Percentiles rank a stretch among this genome's conserved stretches.
Conservation (phyloP, 1,140 invertebrate genomes). For the Lepidurus apus region DNA sequence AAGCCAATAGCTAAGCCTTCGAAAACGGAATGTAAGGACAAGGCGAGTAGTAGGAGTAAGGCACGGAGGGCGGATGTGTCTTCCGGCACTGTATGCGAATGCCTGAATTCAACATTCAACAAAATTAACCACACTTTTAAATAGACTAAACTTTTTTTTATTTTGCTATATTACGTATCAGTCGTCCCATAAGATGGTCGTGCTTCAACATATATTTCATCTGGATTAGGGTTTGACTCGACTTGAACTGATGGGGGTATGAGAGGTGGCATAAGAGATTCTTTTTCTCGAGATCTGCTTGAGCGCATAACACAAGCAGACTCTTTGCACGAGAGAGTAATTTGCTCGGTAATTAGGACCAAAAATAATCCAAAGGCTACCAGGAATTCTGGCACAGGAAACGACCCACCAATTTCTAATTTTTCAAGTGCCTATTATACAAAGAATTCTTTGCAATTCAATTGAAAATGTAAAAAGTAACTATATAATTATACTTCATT, state of each 20-base stretch:
- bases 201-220: not conserved
- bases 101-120: not conserved
- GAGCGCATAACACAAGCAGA: not conserved
- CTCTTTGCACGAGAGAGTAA: slow-evolving; percentile 44
- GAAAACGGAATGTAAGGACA: slow-evolving; percentile 54
- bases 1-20: slow-evolving; percentile 56
- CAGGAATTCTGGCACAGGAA: slow-evolving; percentile 54
- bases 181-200: not conserved
- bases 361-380: slow-evolving; percentile 54
- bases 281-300: slow-evolving; percentile 13
- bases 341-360: slow-evolving; percentile 55
- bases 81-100: slow-evolving; percentile 25
- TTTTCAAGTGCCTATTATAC: slow-evolving; percentile 35
- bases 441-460: not conserved
- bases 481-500: slow-evolving; percentile 38
- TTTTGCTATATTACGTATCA: not conserved
- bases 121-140: not conserved
- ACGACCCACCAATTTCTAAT: slow-evolving; percentile 42
- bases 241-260: not conserved
- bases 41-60: slow-evolving; percentile 48
- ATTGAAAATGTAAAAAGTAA: not conserved
- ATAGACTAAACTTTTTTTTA: not conserved
- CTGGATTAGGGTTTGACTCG: not conserved
- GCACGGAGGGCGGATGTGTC: slow-evolving; percentile 47
- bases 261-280: slow-evolving; percentile 29